Evolutionary conservation across 2,888 invertebrate species (phyloP).

Genomic region (Volucella zonaria): DNA sequence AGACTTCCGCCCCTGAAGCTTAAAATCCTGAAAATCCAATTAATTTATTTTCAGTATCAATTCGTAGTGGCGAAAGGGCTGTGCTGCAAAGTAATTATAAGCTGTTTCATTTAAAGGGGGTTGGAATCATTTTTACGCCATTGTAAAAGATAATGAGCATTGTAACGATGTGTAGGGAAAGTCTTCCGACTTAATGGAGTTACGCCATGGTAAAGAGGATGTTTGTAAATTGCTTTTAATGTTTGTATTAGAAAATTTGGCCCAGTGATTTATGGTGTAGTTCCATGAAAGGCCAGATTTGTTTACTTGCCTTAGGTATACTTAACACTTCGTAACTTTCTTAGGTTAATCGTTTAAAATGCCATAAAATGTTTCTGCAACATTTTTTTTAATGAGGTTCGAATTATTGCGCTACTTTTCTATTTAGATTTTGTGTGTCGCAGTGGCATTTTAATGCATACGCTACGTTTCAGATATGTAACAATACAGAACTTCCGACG

Average conservation of each 20-base stretch:
- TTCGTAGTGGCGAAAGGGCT: background rate
- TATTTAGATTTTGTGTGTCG: too few species aligned
- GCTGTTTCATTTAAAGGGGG: background rate
- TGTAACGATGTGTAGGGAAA: slow-evolving; percentile 2
- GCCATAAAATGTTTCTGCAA: too few species aligned
- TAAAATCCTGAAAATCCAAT: slow-evolving; percentile 23
- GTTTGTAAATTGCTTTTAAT: background rate
- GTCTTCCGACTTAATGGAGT: background rate
- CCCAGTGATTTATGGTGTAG: background rate
- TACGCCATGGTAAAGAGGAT: background rate
- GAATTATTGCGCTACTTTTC: too few species aligned
- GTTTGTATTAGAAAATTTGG: background rate
- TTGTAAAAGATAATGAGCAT: slow-evolving; percentile 12
- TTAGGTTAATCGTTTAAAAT: too few species aligned
- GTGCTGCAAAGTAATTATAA: slow-evolving; percentile 4
- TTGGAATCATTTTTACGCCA: slow-evolving; percentile 6
- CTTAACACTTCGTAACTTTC: background rate
- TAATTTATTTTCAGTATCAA: slow-evolving; percentile 21
- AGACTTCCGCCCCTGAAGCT: background rate
- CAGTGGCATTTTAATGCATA: too few species aligned
- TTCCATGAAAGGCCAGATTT: background rate
- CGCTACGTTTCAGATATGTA: too few species aligned
- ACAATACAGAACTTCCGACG: too few species aligned
- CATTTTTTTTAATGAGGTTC: too few species aligned
- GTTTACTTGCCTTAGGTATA: background rate